Evolutionary conservation across 2,113 vertebrate species (phyloP).

Genomic region (Nesospiza acunhae): DNA sequence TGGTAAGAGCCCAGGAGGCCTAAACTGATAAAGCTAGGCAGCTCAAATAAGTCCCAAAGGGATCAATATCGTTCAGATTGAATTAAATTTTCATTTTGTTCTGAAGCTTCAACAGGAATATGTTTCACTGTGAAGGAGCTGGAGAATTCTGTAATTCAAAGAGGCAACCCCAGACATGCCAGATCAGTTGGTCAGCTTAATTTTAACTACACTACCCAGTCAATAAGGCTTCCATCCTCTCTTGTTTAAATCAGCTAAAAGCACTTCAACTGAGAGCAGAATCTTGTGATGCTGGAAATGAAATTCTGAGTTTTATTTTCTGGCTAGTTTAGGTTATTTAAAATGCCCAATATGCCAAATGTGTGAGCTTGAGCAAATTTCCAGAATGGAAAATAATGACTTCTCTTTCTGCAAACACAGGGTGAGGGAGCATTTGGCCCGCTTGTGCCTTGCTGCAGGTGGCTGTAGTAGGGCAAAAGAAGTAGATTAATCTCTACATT

Average conservation of each 20-base stretch:
- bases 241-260: neutral
- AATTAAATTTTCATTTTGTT: slow-evolving; percentile 4
- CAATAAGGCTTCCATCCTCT: neutral
- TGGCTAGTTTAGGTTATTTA: neutral
- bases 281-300: neutral
- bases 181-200: neutral
- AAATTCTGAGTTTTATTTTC: neutral
- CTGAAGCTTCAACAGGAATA: neutral
- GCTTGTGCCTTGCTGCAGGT: neutral
- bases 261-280: neutral
- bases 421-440: neutral
- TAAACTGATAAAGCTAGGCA: neutral
- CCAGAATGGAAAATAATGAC: neutral
- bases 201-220: neutral
- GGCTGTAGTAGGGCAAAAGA: neutral
- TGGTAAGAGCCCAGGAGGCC: neutral
- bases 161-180: neutral
- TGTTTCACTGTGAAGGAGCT: neutral
- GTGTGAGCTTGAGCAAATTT: neutral
- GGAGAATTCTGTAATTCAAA: neutral
- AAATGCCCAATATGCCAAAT: neutral
- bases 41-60: neutral
- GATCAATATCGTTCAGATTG: slow-evolving; percentile 14
- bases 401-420: neutral
- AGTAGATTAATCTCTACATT: neutral